Evolutionary conservation across 2,113 vertebrate species (phyloP).

Genomic region (Camelus bactrianus): DNA sequence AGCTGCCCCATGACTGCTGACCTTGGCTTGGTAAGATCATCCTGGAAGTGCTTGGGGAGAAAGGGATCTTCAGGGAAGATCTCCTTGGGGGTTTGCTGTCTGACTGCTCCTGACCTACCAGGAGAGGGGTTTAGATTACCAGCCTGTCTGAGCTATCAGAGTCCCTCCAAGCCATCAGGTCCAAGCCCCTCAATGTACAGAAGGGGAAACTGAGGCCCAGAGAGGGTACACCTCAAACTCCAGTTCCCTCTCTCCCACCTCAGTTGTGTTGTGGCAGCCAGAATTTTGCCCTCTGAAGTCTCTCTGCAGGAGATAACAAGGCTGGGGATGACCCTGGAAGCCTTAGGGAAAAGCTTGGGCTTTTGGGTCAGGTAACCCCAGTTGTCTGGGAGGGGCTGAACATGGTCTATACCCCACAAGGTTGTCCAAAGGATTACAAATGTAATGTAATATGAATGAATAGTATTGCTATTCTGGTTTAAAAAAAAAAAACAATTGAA

Average conservation of each 20-base stretch:
- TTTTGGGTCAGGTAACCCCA: neutral
- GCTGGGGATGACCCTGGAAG: neutral
- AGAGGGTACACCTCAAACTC: neutral
- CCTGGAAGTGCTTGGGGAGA: neutral
- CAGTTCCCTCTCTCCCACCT: neutral
- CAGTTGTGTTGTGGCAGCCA: neutral
- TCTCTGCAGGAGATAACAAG: neutral
- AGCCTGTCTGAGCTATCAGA: neutral
- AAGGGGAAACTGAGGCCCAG: conserved; percentile 24
- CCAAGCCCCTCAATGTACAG: neutral
- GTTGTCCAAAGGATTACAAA: neutral
- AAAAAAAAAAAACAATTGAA: neutral
- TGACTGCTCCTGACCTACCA: neutral
- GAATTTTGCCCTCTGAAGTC: neutral
- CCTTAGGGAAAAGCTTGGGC: neutral
- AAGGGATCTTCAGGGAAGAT: neutral
- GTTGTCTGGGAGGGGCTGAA: neutral
- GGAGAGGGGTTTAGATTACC: neutral
- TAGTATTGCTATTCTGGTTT: neutral
- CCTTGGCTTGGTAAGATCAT: neutral
- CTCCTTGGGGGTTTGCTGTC: neutral
- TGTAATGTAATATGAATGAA: neutral
- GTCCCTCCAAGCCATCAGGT: neutral
- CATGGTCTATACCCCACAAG: neutral
- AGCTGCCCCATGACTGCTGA: neutral